Conservation (phyloP, 2,797 vertebrate genomes). For the Choloepus didactylus region DNA sequence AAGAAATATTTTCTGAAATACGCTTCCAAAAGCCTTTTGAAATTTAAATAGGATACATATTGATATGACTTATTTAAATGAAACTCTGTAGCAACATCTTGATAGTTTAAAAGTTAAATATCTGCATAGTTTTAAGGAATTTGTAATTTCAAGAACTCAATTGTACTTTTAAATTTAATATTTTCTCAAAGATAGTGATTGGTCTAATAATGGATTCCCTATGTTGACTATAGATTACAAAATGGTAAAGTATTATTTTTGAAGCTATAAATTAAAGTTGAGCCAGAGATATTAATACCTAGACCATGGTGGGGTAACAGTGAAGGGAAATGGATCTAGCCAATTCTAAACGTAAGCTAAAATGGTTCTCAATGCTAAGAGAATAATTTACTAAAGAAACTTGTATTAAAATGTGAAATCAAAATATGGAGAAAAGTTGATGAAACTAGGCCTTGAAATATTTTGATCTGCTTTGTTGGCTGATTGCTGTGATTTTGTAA, state of each 20-base stretch:
- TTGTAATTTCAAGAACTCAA: conserved; percentile 10
- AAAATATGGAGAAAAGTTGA: not conserved
- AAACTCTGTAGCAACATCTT: not conserved
- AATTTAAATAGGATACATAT: not conserved
- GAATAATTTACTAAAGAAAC: not conserved
- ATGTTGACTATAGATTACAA: not conserved
- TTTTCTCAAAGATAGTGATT: not conserved
- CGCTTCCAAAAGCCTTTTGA: not conserved
- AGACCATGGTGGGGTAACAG: too few relatives aligned
- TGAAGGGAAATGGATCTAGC: not conserved
- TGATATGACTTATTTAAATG: not conserved
- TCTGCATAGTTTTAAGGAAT: not conserved
- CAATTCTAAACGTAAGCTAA: not conserved
- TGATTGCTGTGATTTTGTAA: not conserved
- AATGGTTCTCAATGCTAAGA: not conserved
- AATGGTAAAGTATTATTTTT: not conserved
- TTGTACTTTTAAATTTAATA: not conserved
- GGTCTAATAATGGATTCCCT: not conserved
- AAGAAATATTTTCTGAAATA: conserved; percentile 5
- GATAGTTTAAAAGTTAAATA: conserved; percentile 14
- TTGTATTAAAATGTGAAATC: not conserved
- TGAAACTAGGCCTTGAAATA: not conserved
- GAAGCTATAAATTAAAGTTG: not conserved
- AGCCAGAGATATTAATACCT: not conserved
- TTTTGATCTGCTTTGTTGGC: not conserved